These are phyloP conservation scores for Darevskia nairensis DNA, from an alignment of 2,797 vertebrate species.

Conservation along the genomic window DNA sequence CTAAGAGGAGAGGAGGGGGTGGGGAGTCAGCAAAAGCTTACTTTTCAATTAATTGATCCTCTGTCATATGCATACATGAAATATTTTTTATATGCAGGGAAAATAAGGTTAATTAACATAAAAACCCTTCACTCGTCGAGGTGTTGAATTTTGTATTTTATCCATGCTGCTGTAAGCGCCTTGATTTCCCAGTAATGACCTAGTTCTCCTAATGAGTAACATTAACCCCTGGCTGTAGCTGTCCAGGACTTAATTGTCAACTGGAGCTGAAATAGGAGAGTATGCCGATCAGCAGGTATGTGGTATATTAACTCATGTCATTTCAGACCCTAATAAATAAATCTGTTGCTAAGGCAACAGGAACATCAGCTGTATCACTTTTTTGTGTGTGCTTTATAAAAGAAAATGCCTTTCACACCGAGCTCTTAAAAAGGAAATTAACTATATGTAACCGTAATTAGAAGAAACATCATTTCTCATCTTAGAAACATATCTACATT, in stretches of 20 bases:
- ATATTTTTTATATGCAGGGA: conserved; percentile 88
- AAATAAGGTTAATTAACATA: conserved; percentile 99
- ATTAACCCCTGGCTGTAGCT: conserved; percentile 99
- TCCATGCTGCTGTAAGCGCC: conserved; percentile 95
- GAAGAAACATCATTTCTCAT: conserved; percentile 82
- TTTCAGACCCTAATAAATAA: conserved; percentile 90
- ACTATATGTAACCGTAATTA: conserved; percentile 87
- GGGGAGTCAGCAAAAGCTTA: conserved; percentile 89
- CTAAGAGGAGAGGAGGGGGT: conserved; percentile 77
- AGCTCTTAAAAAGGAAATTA: conserved; percentile 81
- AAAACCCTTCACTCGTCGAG: conserved; percentile 91
- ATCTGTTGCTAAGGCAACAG: conserved; percentile 87
- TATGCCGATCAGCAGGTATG: conserved; percentile 89
- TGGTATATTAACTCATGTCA: conserved; percentile 92
- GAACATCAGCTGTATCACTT: conserved; percentile 82
- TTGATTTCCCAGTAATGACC: conserved; percentile 99
- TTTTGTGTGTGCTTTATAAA: conserved; percentile 58
- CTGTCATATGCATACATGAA: conserved; percentile 92
- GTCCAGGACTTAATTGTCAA: conserved; percentile 99
- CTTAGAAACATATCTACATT: conserved; percentile 78
- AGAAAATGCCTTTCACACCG: conserved; percentile 81
- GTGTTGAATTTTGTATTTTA: conserved; percentile 94
- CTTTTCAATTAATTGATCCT: conserved; percentile 96
- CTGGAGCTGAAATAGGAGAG: conserved; percentile 91
- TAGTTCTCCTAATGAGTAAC: conserved; percentile 99